Conservation (phyloP, 2,888 invertebrate genomes). For the Plebejus anna region DNA sequence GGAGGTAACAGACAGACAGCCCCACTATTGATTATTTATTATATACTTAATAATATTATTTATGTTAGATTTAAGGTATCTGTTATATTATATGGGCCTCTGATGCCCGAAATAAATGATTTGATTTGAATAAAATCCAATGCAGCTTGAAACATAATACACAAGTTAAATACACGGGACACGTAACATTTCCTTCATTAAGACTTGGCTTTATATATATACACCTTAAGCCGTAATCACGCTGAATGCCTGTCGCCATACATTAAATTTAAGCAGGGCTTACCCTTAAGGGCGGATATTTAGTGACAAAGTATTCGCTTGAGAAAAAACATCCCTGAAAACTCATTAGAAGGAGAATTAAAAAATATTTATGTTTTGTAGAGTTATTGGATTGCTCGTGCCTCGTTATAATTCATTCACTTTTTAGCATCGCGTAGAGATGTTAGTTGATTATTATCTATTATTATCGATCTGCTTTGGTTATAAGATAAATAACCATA, state of each 20-base stretch:
- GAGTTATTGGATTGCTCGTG: not conserved
- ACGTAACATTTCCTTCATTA: constrained; percentile 20
- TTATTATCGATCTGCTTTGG: no score
- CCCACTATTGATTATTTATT: no score
- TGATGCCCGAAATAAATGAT: no score
- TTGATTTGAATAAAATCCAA: no score
- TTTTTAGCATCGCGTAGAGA: no score
- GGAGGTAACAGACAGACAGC: no score
- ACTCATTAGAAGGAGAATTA: not conserved
- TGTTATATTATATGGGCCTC: no score
- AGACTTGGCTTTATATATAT: constrained; percentile 8
- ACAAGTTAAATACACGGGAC: not conserved
- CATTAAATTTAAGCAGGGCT: constrained; percentile 63
- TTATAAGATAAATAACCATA: no score
- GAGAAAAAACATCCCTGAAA: not conserved
- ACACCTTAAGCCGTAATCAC: constrained; percentile 59
- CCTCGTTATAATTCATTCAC: no score
- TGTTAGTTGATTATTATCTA: no score
- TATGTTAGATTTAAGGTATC: no score
- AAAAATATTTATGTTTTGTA: not conserved
- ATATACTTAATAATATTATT: no score
- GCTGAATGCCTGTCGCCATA: constrained; percentile 72
- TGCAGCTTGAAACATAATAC: not conserved
- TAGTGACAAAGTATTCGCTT: constrained; percentile 2
- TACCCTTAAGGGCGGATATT: constrained; percentile 40